Conservation (phyloP, 2,888 invertebrate species). For the Campoletis raptor region DNA sequence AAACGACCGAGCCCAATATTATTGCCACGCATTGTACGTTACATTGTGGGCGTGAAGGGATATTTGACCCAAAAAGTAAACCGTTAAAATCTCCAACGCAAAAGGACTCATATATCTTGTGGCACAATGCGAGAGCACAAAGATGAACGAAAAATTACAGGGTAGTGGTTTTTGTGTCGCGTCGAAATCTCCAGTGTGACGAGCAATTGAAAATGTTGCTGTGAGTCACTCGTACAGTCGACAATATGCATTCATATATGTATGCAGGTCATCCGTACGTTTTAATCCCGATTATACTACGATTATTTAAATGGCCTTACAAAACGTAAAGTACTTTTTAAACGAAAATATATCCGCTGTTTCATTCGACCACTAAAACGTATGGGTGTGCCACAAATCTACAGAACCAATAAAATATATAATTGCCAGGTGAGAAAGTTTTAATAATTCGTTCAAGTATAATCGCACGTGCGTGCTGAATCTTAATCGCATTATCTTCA, state of each 20-base stretch:
- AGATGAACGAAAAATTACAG: conserved; percentile 48
- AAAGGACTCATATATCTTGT: not conserved
- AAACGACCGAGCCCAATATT: conserved; percentile 4
- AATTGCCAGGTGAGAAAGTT: conserved; percentile 40
- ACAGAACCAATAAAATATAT: conserved; percentile 26
- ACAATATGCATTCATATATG: conserved; percentile 57
- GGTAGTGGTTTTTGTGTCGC: conserved; percentile 34
- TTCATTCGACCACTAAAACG: conserved; percentile 43
- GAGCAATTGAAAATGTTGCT: conserved; percentile 49
- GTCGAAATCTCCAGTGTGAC: conserved; percentile 40
- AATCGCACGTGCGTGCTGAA: conserved; percentile 28
- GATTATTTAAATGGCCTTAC: conserved; percentile 19
- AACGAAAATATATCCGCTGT: conserved; percentile 30
- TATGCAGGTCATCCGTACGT: conserved; percentile 55
- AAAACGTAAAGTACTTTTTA: conserved; percentile 36
- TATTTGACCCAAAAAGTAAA: not conserved
- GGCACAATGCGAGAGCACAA: not conserved
- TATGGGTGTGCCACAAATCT: conserved; percentile 49
- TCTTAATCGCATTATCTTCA: conserved; percentile 10
- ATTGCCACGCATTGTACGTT: not conserved
- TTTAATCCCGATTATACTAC: conserved; percentile 40
- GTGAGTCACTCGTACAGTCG: not conserved
- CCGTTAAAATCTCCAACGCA: conserved; percentile 43
- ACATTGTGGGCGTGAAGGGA: conserved; percentile 45
- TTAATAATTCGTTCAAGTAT: conserved; percentile 41